These are phyloP conservation scores for Pelochelys cantorii DNA, from an alignment of 2,797 vertebrate genomes.

Conservation along the genomic window DNA sequence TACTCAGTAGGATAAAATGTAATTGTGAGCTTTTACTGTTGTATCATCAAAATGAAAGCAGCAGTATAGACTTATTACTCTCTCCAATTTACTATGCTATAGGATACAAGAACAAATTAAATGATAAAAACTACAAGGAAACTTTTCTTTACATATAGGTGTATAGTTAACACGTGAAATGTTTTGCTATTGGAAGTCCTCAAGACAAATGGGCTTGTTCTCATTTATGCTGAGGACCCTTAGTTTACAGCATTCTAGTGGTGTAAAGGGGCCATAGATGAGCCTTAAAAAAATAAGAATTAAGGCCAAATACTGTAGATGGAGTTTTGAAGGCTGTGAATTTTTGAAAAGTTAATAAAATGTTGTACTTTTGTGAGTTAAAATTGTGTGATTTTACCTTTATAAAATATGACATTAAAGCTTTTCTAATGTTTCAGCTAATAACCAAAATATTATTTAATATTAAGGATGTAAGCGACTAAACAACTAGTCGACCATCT, in stretches of 20 bases:
- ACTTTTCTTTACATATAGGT: background rate
- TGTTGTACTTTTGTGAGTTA: background rate
- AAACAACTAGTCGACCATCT: too few species aligned
- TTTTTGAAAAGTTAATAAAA: background rate
- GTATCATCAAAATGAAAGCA: background rate
- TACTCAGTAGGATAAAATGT: background rate
- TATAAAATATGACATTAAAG: background rate
- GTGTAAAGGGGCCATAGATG: background rate
- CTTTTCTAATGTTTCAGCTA: background rate
- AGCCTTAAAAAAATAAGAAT: background rate
- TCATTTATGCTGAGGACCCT: background rate
- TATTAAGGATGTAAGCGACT: background rate
- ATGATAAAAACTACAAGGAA: background rate
- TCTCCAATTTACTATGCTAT: background rate
- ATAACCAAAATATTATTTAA: background rate
- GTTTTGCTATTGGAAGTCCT: background rate
- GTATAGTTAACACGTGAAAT: background rate
- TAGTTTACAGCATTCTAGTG: background rate
- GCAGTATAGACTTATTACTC: background rate
- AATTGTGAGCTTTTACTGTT: background rate
- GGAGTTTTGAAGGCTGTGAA: background rate
- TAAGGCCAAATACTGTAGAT: background rate
- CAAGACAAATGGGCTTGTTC: background rate
- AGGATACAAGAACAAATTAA: slow-evolving; percentile 1
- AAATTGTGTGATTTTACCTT: background rate